Evolutionary conservation across 2,888 invertebrate species (phyloP).

Genomic region (Macropis europaea): DNA sequence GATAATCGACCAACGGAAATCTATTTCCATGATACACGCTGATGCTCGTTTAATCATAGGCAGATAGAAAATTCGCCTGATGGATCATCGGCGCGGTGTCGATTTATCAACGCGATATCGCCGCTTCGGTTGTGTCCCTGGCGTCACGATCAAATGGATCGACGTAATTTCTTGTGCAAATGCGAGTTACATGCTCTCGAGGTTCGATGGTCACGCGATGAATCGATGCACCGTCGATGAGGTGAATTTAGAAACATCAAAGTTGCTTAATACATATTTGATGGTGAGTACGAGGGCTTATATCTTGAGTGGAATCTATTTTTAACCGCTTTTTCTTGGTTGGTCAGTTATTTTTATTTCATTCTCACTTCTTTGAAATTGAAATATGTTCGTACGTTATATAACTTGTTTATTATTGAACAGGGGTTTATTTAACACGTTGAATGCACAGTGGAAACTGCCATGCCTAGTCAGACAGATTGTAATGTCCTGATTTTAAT

Average conservation of each 20-base stretch:
- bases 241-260: not conserved
- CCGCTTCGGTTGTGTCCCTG: slow-evolving; percentile 35
- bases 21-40: slow-evolving; percentile 24
- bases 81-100: slow-evolving; percentile 69
- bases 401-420: no score
- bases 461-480: no score
- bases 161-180: slow-evolving; percentile 41
- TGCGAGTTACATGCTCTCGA: slow-evolving; percentile 26
- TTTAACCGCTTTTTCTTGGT: no score
- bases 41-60: slow-evolving; percentile 40
- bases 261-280: slow-evolving; percentile 4
- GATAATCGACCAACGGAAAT: slow-evolving; percentile 12
- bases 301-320: no score
- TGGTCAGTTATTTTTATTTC: no score
- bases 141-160: slow-evolving; percentile 34
- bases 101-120: slow-evolving; percentile 72
- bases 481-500: no score
- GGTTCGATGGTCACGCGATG: slow-evolving; percentile 21
- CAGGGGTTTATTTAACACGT: no score
- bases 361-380: no score
- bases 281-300: no score
- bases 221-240: slow-evolving; percentile 11
- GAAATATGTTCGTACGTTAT: no score
- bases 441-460: no score
- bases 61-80: slow-evolving; percentile 63